Conservation (phyloP, 2,888 invertebrate genomes). For the Cheilosia pagana region DNA sequence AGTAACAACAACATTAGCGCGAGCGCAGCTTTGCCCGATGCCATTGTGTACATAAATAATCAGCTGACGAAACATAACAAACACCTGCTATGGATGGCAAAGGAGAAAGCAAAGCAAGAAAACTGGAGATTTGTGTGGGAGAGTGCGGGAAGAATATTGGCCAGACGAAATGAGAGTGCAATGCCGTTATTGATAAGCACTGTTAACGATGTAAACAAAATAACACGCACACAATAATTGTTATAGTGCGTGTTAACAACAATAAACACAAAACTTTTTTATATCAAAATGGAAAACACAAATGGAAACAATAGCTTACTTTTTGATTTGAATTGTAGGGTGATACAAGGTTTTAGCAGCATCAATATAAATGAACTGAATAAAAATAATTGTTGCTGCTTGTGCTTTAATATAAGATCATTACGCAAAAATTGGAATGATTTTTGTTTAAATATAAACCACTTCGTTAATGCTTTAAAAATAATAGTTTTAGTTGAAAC, state of each 20-base stretch:
- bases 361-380: background rate
- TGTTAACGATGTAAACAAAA: background rate
- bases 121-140: no score
- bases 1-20: background rate
- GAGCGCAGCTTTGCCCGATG: background rate
- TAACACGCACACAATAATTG: background rate
- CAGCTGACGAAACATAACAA: constrained; percentile 28
- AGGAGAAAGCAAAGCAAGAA: constrained; percentile 17
- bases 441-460: no score
- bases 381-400: background rate
- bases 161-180: constrained; percentile 1
- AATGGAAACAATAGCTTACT: constrained; percentile 9
- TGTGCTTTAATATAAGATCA: constrained; percentile 25
- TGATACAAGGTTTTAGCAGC: constrained; percentile 16
- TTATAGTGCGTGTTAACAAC: background rate
- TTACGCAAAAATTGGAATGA: constrained; percentile 6
- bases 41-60: constrained; percentile 29
- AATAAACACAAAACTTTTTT: constrained; percentile 5
- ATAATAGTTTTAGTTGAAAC: no score
- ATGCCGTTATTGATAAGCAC: constrained; percentile 8
- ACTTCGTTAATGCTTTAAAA: no score
- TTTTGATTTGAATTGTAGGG: constrained; percentile 22
- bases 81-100: constrained; percentile 27
- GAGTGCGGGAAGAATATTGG: constrained; percentile 24
- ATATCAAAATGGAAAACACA: constrained; percentile 16